phyloP scores from a whole-genome alignment of 2,888 invertebrate species.

The Phengaris alcon region DNA sequence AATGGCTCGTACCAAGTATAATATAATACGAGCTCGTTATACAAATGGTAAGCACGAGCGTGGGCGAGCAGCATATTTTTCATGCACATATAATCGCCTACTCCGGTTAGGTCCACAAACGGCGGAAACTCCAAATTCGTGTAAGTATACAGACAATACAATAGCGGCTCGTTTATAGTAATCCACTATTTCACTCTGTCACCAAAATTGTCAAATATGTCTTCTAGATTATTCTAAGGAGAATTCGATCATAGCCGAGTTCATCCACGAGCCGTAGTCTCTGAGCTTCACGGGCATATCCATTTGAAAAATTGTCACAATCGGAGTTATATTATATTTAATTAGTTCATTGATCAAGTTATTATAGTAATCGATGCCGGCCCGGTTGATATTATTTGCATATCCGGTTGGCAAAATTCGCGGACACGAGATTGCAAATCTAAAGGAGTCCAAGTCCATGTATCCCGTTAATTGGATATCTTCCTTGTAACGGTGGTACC shows the following conservation, averaged over 20 bases:
- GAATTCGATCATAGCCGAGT: background rate
- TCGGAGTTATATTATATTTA: slow-evolving; percentile 9
- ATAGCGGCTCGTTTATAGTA: slow-evolving; percentile 84
- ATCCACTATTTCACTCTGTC: slow-evolving; percentile 83
- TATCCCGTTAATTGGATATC: slow-evolving; percentile 68
- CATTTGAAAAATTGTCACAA: background rate
- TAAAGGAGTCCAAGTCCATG: slow-evolving; percentile 71
- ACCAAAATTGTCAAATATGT: slow-evolving; percentile 69
- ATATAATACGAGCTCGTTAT: slow-evolving; percentile 45
- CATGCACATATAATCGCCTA: slow-evolving; percentile 64
- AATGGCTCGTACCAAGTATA: slow-evolving; percentile 43
- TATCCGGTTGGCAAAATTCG: slow-evolving; percentile 81
- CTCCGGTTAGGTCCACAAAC: slow-evolving; percentile 29
- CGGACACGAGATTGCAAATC: slow-evolving; percentile 82
- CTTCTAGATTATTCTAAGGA: no score
- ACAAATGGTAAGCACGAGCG: slow-evolving; percentile 65
- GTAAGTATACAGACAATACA: slow-evolving; percentile 60
- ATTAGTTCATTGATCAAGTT: slow-evolving; percentile 1
- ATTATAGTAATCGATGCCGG: slow-evolving; percentile 55
- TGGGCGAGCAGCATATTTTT: slow-evolving; percentile 78
- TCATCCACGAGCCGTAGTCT: background rate
- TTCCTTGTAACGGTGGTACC: slow-evolving; percentile 79
- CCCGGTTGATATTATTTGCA: slow-evolving; percentile 74
- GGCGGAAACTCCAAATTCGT: slow-evolving; percentile 58
- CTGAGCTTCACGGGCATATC: background rate